Evolutionary conservation across 2,888 invertebrate species (phyloP), one percentile per base, ranked within the genome.

Genomic region (Apocheima hispidaria): DNA sequence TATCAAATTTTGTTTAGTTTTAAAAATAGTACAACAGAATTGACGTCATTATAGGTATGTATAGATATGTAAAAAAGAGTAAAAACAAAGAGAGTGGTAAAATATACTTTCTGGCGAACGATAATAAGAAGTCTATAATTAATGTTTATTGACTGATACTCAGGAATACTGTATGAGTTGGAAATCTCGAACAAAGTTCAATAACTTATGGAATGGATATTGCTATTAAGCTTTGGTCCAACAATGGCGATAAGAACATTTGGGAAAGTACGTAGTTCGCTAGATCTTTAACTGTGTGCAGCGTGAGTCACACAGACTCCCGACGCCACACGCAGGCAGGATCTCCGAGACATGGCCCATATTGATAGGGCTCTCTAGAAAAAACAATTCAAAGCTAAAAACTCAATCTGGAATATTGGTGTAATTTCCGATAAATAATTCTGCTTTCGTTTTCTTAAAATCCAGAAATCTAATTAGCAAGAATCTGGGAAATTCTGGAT

Each of bases 241-340:
- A 38, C 21, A 7, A 54, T 26, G 23, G 38, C 16, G n/a, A 48
- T 20, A 20, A 23, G 54, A 48, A 18, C 16, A 35, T 51, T 30
- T 58, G 44, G 52, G 30, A 33, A 59, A 52, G 9, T 52, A 59
- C 51, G 51, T 20, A 12, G n/a, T 12, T 9, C 9, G 26, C 9
- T 30, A 30, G 20, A 43, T 43, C 23, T 43, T 12, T 14, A 43
- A 23, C 43, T 43, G 26, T 26, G 9, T 14, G 26, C 9, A 36
- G 21, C 33, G 66, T 78, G 78, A 77, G 71, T 77, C 78, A 78
- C 65, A 57, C 69, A 60, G 68, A 67, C 50, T 67, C 63, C 51
- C 58, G 75, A 68, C 70, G 76, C 66, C 72, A 62, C 57, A 57
- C 43, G 65, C 63, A 46, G 61, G 65, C 63, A 46, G 58, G 9